These are phyloP conservation scores for Mechanitis messenoides DNA, from an alignment of 2,888 invertebrate genomes.

Conservation along the genomic window DNA sequence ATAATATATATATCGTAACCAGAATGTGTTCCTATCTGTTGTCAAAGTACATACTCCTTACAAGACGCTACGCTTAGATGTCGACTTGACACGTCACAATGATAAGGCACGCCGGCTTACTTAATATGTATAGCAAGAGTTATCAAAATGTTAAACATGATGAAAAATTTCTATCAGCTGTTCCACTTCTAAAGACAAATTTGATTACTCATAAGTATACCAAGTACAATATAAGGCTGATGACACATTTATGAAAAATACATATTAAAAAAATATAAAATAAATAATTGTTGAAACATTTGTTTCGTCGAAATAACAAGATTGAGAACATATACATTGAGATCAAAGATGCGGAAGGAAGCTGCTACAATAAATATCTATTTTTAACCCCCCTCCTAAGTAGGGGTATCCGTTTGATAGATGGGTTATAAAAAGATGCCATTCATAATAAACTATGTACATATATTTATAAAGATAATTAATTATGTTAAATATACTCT, in stretches of 20 bases:
- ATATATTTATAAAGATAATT: neutral
- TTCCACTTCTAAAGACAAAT: neutral
- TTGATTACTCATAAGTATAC: neutral
- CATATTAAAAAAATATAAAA: neutral
- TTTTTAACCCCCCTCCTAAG: slow-evolving; percentile 35
- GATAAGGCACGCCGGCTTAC: slow-evolving; percentile 28
- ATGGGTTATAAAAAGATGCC: slow-evolving; percentile 25
- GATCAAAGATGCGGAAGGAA: slow-evolving; percentile 39
- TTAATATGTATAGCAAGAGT: slow-evolving; percentile 23
- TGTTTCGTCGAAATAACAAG: slow-evolving; percentile 4
- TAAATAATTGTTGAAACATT: neutral
- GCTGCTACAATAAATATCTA: slow-evolving; percentile 38
- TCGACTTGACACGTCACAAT: neutral
- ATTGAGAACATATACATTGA: slow-evolving; percentile 15
- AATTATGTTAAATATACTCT: neutral
- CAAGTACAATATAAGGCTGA: neutral
- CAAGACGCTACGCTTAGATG: neutral
- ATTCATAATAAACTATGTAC: slow-evolving; percentile 13
- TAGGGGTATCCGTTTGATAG: slow-evolving; percentile 32
- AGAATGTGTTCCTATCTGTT: neutral
- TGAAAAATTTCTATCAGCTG: neutral
- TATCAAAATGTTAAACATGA: neutral
- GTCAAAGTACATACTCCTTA: neutral
- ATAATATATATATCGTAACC: neutral
- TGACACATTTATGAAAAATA: no score